phyloP scores from a whole-genome alignment of 64 coral and sea anemone genomes.

The Catalaphyllia jardinei region DNA sequence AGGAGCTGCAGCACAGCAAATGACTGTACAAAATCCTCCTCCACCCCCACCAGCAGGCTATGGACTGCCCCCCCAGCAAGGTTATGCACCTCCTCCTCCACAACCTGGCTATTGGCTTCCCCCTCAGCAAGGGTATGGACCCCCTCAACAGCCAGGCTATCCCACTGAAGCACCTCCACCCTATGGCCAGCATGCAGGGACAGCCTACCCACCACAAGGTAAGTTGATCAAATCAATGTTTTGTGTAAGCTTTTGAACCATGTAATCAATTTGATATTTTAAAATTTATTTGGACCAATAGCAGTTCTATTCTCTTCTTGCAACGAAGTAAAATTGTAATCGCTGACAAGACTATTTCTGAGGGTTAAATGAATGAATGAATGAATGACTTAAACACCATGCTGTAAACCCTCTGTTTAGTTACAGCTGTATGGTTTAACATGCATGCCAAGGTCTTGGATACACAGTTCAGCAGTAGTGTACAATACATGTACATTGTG shows the following conservation, averaged over 20 bases:
- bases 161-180: background rate
- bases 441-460: no score
- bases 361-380: no score
- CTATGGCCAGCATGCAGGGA: background rate
- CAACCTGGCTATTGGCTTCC: background rate
- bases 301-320: no score
- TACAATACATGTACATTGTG: no score
- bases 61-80: slow-evolving; percentile 6
- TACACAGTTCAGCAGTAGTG: no score
- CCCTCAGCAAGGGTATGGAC: background rate
- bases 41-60: background rate
- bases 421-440: no score
- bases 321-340: no score
- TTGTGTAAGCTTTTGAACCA: background rate
- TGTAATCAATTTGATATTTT: background rate
- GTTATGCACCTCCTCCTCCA: slow-evolving; percentile 1
- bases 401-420: no score
- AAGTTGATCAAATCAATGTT: background rate
- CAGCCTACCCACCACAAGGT: slow-evolving; percentile 15
- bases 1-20: background rate
- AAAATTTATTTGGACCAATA: background rate
- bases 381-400: no score
- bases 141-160: background rate
- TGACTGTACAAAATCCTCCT: background rate
- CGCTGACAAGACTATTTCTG: no score